Conservation (phyloP, 1,140 invertebrate species). For the Pomphorhynchus laevis region DNA sequence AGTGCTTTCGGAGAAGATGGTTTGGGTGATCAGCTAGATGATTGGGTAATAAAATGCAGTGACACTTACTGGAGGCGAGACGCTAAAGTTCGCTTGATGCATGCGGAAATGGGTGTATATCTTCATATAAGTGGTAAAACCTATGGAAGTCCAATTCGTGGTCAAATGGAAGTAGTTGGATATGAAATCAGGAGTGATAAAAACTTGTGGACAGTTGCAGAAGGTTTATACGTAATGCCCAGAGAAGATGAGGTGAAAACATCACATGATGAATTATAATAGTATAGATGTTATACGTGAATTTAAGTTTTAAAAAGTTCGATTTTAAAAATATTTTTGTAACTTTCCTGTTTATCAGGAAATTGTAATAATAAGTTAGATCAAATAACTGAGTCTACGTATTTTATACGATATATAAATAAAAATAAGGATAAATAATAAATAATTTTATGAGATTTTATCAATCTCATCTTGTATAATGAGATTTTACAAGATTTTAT, state of each 20-base stretch:
- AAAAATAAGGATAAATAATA: too few species aligned
- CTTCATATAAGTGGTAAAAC: slow-evolving; percentile 22
- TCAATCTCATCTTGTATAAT: too few species aligned
- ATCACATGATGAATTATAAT: too few species aligned
- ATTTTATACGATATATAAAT: too few species aligned
- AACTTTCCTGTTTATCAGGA: too few species aligned
- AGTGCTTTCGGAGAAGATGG: slow-evolving; percentile 62
- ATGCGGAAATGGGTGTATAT: slow-evolving; percentile 27
- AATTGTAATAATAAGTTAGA: too few species aligned
- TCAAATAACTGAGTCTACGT: too few species aligned
- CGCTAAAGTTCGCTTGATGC: slow-evolving; percentile 27
- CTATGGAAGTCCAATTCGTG: slow-evolving; percentile 23
- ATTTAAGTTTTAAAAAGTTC: too few species aligned
- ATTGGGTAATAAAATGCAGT: slow-evolving; percentile 71
- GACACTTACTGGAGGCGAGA: slow-evolving; percentile 26
- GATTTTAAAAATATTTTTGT: too few species aligned
- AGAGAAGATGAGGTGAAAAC: slow-evolving; percentile 25
- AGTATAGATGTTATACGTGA: too few species aligned
- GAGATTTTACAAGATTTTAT: too few species aligned
- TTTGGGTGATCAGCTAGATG: slow-evolving; percentile 65
- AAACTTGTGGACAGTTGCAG: slow-evolving; percentile 45
- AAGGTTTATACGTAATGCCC: slow-evolving; percentile 58
- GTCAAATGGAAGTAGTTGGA: slow-evolving; percentile 21
- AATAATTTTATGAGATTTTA: too few species aligned
- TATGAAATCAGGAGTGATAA: slow-evolving; percentile 24